These are phyloP conservation scores for Solen grandis DNA, from an alignment of 1,140 invertebrate species.

Conservation along the genomic window DNA sequence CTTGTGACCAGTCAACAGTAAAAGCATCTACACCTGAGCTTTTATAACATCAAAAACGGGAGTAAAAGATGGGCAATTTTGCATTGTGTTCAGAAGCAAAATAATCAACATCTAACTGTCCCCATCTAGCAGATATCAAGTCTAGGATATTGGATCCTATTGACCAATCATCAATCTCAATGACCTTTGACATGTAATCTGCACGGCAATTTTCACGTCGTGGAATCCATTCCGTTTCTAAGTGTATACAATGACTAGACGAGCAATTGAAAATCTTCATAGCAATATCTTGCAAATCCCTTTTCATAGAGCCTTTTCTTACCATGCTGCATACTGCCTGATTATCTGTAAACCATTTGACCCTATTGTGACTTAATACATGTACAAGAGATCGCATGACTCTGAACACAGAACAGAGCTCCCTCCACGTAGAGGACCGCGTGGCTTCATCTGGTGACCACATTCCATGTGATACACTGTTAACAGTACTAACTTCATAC, in stretches of 20 bases:
- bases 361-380: conserved; percentile 9
- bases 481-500: conserved; percentile 19
- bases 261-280: conserved; percentile 27
- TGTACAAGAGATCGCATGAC: neutral
- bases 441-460: neutral
- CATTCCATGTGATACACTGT: conserved; percentile 22
- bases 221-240: conserved; percentile 30
- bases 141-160: neutral
- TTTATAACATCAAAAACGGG: neutral
- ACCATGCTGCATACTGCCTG: conserved; percentile 10
- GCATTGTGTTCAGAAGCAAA: conserved; percentile 33
- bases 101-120: neutral
- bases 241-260: neutral
- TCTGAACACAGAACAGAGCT: neutral
- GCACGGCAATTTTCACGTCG: neutral
- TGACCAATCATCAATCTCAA: conserved; percentile 8
- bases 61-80: conserved; percentile 24
- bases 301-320: conserved; percentile 7
- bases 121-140: conserved; percentile 8
- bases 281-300: conserved; percentile 16
- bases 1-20: neutral
- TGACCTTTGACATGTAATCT: conserved; percentile 18
- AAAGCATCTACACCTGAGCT: conserved; percentile 17
- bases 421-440: conserved; percentile 13
- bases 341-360: conserved; percentile 24